Conservation (phyloP, 2,113 vertebrate species). For the Sakesphorus luctuosus region DNA sequence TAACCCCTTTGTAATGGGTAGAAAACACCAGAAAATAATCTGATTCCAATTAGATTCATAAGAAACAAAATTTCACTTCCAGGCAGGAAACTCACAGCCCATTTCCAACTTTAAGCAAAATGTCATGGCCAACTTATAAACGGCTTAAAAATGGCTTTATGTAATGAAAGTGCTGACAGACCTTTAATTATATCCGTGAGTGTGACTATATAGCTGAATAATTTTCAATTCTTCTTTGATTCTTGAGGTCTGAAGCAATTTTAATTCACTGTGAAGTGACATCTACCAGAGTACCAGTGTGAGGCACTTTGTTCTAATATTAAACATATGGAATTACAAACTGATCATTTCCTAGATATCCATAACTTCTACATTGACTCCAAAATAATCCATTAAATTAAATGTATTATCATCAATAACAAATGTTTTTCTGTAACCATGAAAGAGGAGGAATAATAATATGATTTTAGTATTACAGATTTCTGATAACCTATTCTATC, state of each 20-base stretch:
- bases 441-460: not conserved
- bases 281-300: slow-evolving; percentile 52
- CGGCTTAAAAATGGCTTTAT: slow-evolving; percentile 55
- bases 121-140: slow-evolving; percentile 53
- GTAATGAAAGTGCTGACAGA: slow-evolving; percentile 65
- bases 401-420: not conserved
- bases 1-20: not conserved
- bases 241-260: slow-evolving; percentile 50
- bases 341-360: slow-evolving; percentile 47
- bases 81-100: slow-evolving; percentile 41
- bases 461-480: not conserved
- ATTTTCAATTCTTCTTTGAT: slow-evolving; percentile 55
- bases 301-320: slow-evolving; percentile 49
- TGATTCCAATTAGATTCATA: slow-evolving; percentile 44
- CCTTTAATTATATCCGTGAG: slow-evolving; percentile 45
- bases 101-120: slow-evolving; percentile 53
- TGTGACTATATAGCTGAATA: slow-evolving; percentile 45
- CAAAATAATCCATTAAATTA: slow-evolving; percentile 17
- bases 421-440: not conserved
- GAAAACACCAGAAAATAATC: slow-evolving; percentile 5
- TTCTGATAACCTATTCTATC: not conserved
- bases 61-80: slow-evolving; percentile 29
- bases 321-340: slow-evolving; percentile 58
- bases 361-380: not conserved
- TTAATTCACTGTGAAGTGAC: slow-evolving; percentile 67